Conservation (phyloP, 2,797 vertebrate genomes). For the Enteromius trimaculatus region DNA sequence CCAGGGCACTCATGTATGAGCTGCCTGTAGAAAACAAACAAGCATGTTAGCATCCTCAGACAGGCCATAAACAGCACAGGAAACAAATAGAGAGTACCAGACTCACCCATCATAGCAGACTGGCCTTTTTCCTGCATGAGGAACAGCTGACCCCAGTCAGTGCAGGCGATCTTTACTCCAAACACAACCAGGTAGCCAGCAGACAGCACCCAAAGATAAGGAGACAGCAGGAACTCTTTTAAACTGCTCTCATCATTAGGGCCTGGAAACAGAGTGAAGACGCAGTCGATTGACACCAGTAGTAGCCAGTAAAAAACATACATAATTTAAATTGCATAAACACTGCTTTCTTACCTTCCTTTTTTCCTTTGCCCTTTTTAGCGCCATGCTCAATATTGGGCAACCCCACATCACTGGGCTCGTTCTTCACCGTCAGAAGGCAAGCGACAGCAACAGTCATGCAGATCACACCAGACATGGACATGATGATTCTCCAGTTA, state of each 20-base stretch:
- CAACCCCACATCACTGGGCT: conserved; percentile 92
- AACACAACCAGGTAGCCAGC: conserved; percentile 93
- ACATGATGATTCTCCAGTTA: conserved; percentile 89
- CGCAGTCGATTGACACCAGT: background rate
- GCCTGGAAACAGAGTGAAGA: conserved; percentile 56
- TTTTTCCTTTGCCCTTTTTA: conserved; percentile 84
- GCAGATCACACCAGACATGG: conserved; percentile 86
- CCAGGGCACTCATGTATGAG: conserved; percentile 95
- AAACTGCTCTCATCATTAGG: conserved; percentile 84
- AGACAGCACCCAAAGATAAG: conserved; percentile 96
- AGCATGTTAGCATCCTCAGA: background rate
- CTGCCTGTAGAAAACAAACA: conserved; percentile 79
- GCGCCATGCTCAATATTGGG: conserved; percentile 80
- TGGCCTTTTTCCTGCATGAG: conserved; percentile 98
- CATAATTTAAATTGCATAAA: background rate
- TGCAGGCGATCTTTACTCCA: conserved; percentile 95
- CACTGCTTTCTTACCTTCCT: conserved; percentile 82
- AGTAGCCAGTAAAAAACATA: background rate
- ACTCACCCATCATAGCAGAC: conserved; percentile 88
- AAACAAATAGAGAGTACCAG: background rate
- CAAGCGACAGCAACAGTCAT: conserved; percentile 84
- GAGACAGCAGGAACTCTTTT: conserved; percentile 89
- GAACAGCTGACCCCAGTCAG: conserved; percentile 98
- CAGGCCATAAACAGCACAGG: background rate
- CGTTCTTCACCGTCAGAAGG: conserved; percentile 87